These are phyloP conservation scores for Zoroaster sp. DNA, from an alignment of 53 echinoderm and acorn worm species.

Conservation along the genomic window DNA sequence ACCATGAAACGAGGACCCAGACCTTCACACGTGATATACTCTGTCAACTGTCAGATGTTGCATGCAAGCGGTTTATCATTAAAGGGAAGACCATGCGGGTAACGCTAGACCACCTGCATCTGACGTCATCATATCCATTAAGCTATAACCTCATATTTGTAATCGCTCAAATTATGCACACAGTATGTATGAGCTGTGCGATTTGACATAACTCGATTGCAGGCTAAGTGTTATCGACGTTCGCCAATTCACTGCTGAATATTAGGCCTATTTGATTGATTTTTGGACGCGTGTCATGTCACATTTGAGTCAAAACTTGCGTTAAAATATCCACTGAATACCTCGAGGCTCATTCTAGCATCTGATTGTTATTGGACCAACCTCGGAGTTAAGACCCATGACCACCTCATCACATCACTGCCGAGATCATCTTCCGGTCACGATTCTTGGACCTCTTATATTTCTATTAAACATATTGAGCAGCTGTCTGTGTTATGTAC, in stretches of 20 bases:
- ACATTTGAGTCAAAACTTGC: background rate
- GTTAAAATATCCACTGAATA: background rate
- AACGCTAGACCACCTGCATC: background rate
- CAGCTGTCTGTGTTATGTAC: no score
- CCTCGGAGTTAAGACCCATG: background rate
- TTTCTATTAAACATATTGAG: no score
- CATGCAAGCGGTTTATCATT: background rate
- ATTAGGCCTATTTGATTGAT: constrained; percentile 24
- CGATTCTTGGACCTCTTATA: no score
- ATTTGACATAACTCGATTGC: background rate
- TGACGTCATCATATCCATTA: background rate
- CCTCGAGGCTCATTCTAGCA: background rate
- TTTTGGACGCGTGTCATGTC: constrained; percentile 23
- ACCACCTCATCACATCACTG: background rate
- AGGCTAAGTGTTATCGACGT: background rate
- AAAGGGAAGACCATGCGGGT: background rate
- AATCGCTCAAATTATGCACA: background rate
- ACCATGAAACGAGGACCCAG: no score
- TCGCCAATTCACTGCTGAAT: background rate
- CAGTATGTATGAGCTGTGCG: background rate
- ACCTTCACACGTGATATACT: background rate
- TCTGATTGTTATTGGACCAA: background rate
- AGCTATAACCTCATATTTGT: background rate
- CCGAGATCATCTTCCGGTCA: no score
- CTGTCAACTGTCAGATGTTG: background rate